Percentiles rank a stretch among this genome's conserved stretches.
phyloP scores from a whole-genome alignment of 2,888 invertebrate species.

The Aphodius granarius region DNA sequence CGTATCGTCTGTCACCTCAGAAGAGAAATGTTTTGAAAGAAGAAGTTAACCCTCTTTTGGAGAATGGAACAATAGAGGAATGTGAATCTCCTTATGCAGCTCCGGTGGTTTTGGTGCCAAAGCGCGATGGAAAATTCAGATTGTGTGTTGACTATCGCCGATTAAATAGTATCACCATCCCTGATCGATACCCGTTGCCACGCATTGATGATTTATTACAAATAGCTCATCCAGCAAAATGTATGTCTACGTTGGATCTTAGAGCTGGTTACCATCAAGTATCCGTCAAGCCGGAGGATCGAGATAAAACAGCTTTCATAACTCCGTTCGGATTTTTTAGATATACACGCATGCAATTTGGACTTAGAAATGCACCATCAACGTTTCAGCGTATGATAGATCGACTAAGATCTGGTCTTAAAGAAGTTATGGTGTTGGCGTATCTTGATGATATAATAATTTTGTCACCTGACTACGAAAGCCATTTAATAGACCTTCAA shows the following conservation, averaged over 20 bases:
- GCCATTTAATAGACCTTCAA: constrained; percentile 35
- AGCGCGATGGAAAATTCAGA: constrained; percentile 25
- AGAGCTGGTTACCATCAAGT: constrained; percentile 25
- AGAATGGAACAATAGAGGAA: constrained; percentile 19
- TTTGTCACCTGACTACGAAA: constrained; percentile 32
- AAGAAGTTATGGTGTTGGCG: constrained; percentile 30
- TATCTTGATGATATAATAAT: constrained; percentile 41
- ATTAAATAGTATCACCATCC: constrained; percentile 32
- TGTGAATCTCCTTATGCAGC: constrained; percentile 21
- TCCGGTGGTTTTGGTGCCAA: constrained; percentile 30
- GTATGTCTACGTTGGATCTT: constrained; percentile 31
- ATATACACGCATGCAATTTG: constrained; percentile 36
- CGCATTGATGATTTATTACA: constrained; percentile 34
- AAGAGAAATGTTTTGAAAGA: neutral
- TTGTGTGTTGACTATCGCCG: constrained; percentile 32
- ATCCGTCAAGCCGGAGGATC: constrained; percentile 30
- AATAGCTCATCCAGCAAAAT: constrained; percentile 13
- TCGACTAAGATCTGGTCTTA: constrained; percentile 30
- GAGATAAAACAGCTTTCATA: constrained; percentile 24
- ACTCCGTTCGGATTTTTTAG: constrained; percentile 34
- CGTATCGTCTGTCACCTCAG: constrained; percentile 6
- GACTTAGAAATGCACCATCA: constrained; percentile 34
- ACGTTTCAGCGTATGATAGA: constrained; percentile 37
- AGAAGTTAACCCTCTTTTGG: neutral
- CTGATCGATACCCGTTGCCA: constrained; percentile 34